These are phyloP conservation scores for Charina bottae DNA, from an alignment of 2,113 vertebrate genomes.

Conservation along the genomic window DNA sequence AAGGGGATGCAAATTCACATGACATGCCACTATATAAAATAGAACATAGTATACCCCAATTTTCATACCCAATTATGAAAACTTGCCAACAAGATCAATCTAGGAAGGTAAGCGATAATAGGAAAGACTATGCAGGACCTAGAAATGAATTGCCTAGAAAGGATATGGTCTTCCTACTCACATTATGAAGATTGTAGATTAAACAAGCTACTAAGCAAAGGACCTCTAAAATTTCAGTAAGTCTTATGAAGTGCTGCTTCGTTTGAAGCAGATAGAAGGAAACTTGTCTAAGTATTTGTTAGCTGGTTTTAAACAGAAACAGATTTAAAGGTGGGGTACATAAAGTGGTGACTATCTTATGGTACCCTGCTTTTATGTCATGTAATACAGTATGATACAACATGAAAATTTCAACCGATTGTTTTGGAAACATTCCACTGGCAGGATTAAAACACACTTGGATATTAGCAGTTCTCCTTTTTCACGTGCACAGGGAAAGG, in stretches of 20 bases:
- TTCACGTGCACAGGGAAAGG: background rate
- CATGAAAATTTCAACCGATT: background rate
- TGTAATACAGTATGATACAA: fast-evolving
- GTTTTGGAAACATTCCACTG: background rate
- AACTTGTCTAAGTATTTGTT: background rate
- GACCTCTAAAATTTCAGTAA: conserved; percentile 38
- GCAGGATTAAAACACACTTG: background rate
- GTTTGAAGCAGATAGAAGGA: conserved; percentile 17
- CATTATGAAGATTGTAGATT: conserved; percentile 15
- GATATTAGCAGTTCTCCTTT: conserved; percentile 8
- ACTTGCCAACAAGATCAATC: conserved; percentile 1
- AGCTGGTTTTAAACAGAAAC: conserved; percentile 6
- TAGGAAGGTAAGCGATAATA: background rate
- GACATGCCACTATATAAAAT: background rate
- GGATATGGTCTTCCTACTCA: conserved; percentile 18
- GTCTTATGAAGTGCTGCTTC: background rate
- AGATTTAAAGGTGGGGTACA: conserved; percentile 16
- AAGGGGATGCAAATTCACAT: background rate
- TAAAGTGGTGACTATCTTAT: background rate
- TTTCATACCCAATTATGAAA: conserved; percentile 15
- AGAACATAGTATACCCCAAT: conserved; percentile 36
- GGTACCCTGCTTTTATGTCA: background rate
- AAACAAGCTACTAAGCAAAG: conserved; percentile 25
- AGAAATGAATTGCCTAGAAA: background rate
- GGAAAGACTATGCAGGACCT: conserved; percentile 17